Base-by-base conservation (phyloP, 2,113 vertebrate genomes). In the Planiliza haematocheilus region DNA sequence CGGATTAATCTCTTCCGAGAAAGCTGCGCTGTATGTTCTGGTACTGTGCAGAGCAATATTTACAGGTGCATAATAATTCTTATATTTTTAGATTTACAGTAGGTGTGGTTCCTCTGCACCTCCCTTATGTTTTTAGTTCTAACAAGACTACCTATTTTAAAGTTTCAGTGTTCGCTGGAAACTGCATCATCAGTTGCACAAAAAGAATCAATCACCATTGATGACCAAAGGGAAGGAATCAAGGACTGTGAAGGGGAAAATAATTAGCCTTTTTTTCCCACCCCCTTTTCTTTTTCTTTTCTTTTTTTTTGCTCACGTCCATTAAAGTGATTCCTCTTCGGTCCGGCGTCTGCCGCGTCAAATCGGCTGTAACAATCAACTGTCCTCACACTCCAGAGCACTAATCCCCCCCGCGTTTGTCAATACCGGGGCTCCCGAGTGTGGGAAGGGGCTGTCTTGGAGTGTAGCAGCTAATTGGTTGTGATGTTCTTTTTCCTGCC, bases 311-410 rank as follows among this genome's bases (percentile, higher is more conserved):
- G 39, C 81, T 77, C 48, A 18, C 67, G 75, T 84, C 84, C 75
- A 78, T 92, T 91, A 82, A 81, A 83, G 76, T 79, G 60, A 85
- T 79, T 89, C 77, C 61, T 84, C 73, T 71, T 68, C 3, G 56
- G 62, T 68, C 64, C 41, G 17, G 59, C 48, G 11, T 87, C 73
- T 86, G 61, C 59, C 7, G 84, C 71, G 12, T 86, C 84, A 87
- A 90, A 89, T 88, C 80, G 63, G 62, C 83, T 70, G 91, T 83
- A 88, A 88, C 80, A 83, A 89, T 89, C 87, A 89, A 71, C 82
- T 77, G 85, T 87, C 88, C 88, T 87, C 84, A 82, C 86, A 83
- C 85, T 85, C 77, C 79, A 63, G 17, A 86, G 71, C 86, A 10
- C 86, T 89, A 89, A 90, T 90, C 82, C 88, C 48, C 64, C 67